phyloP scores from a whole-genome alignment of 2,888 invertebrate genomes.

The Lasioglossum vierecki region DNA sequence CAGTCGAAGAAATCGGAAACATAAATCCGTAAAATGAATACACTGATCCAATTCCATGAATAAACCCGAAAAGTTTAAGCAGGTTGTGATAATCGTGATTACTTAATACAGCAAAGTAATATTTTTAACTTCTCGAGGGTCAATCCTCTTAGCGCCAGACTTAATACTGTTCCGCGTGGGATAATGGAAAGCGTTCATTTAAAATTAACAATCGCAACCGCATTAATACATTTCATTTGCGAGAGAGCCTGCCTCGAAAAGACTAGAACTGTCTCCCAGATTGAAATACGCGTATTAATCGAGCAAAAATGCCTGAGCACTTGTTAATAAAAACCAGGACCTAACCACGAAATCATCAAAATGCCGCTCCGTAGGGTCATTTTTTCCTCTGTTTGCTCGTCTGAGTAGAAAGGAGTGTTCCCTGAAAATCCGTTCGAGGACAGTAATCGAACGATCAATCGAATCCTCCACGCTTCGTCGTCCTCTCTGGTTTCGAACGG shows the following conservation, averaged over 20 bases:
- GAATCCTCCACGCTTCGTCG: constrained; percentile 54
- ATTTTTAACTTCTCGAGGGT: not conserved
- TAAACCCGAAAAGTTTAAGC: not conserved
- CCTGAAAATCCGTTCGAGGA: constrained; percentile 51
- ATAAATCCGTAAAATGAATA: not conserved
- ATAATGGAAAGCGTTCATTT: not conserved
- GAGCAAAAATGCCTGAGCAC: not conserved
- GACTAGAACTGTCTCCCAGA: no score
- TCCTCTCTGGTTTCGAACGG: constrained; percentile 37
- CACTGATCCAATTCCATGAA: not conserved
- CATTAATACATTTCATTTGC: not conserved
- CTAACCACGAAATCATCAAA: not conserved
- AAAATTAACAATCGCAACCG: constrained; percentile 5
- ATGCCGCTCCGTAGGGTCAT: constrained; percentile 4
- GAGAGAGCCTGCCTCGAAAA: not conserved
- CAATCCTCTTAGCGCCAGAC: not conserved
- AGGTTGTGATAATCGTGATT: not conserved
- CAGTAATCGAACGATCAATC: constrained; percentile 65
- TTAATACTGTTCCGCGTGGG: not conserved
- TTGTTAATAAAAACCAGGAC: not conserved
- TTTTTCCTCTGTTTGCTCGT: constrained; percentile 41
- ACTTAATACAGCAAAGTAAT: not conserved
- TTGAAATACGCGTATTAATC: not conserved
- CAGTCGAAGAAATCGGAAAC: not conserved
- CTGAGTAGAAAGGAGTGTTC: constrained; percentile 56